Percentiles rank a stretch among this genome's conserved stretches.
Conservation (phyloP, 2,888 invertebrate species). For the Melolontha melolontha region DNA sequence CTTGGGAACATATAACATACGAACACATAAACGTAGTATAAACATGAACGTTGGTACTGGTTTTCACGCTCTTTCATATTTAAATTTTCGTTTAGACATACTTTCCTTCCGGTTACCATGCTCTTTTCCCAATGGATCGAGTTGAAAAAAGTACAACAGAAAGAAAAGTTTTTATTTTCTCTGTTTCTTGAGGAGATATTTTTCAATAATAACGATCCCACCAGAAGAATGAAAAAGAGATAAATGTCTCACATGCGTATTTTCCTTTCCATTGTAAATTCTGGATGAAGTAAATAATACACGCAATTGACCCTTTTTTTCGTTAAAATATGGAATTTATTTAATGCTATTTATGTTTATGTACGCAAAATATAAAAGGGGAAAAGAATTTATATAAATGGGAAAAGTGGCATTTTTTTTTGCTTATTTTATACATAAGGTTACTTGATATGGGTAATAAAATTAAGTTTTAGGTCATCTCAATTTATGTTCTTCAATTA, state of each 20-base stretch:
- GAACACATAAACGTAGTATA: not conserved
- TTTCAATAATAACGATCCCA: slow-evolving; percentile 15
- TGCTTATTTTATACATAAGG: too few species aligned
- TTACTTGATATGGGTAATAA: too few species aligned
- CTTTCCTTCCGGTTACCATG: slow-evolving; percentile 6
- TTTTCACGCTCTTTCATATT: slow-evolving; percentile 29
- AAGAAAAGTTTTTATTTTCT: slow-evolving; percentile 3
- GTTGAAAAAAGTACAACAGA: not conserved
- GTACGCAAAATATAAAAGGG: too few species aligned
- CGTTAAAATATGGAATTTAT: too few species aligned
- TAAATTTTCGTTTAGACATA: slow-evolving; percentile 31
- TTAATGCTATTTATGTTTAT: too few species aligned
- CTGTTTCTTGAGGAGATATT: slow-evolving; percentile 3
- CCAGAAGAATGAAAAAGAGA: slow-evolving; percentile 8
- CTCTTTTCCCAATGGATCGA: not conserved
- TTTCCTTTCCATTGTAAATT: not conserved
- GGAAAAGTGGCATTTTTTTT: too few species aligned
- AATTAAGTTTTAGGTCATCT: too few species aligned
- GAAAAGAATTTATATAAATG: too few species aligned
- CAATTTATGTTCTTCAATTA: too few species aligned
- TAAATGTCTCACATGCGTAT: not conserved
- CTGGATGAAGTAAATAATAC: slow-evolving; percentile 1
- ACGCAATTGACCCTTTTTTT: too few species aligned
- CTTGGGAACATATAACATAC: not conserved
- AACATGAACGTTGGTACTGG: not conserved